phyloP scores from a whole-genome alignment of 2,888 invertebrate genomes.

The Aphodius granarius region DNA sequence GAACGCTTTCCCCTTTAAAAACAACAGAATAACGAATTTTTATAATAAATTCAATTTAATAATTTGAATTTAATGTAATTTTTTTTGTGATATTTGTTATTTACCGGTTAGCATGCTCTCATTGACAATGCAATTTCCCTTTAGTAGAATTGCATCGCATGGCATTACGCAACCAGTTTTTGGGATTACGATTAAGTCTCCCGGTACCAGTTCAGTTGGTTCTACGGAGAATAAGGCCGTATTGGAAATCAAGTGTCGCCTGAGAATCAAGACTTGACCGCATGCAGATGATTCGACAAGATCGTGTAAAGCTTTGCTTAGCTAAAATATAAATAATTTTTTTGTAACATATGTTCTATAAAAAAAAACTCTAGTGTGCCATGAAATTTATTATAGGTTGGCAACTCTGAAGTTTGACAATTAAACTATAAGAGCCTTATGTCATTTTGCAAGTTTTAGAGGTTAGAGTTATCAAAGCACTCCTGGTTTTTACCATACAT shows the following conservation, averaged over 20 bases:
- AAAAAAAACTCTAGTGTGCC: not conserved
- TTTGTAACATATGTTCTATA: not conserved
- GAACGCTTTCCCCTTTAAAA: slow-evolving; percentile 83
- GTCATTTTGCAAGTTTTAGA: too few species aligned
- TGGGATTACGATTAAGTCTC: slow-evolving; percentile 82
- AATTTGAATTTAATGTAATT: not conserved
- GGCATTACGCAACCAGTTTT: slow-evolving; percentile 75
- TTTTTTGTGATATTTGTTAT: not conserved
- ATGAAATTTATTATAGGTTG: too few species aligned
- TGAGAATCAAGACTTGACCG: slow-evolving; percentile 62
- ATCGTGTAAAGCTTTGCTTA: slow-evolving; percentile 67
- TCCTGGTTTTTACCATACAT: too few species aligned
- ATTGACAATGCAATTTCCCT: slow-evolving; percentile 89
- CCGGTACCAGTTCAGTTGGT: slow-evolving; percentile 77
- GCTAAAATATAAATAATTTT: slow-evolving; percentile 54
- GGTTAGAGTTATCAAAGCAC: too few species aligned
- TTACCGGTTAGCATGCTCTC: slow-evolving; percentile 92
- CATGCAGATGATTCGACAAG: slow-evolving; percentile 66
- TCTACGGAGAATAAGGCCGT: slow-evolving; percentile 54
- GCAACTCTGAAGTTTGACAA: too few species aligned
- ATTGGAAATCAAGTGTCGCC: slow-evolving; percentile 56
- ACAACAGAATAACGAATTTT: slow-evolving; percentile 9
- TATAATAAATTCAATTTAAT: slow-evolving; percentile 1
- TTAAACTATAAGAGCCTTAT: too few species aligned
- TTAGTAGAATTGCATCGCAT: slow-evolving; percentile 83